Conservation (phyloP, 2,888 invertebrate species). For the Hydrotaea cyrtoneurina region DNA sequence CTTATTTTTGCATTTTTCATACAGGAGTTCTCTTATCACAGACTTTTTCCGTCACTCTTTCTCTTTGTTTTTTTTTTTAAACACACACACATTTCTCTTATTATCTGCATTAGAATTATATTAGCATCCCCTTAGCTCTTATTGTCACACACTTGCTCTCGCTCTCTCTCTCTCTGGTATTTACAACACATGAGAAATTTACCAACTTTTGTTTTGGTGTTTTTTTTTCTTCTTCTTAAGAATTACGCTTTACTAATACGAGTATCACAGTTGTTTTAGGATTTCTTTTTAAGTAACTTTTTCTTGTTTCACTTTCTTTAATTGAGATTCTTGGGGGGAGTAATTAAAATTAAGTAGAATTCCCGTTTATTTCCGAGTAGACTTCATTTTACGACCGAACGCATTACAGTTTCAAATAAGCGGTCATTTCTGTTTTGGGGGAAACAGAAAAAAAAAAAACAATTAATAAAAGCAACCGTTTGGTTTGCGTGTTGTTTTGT, state of each 20-base stretch:
- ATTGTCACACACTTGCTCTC: neutral
- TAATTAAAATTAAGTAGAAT: neutral
- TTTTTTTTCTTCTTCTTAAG: neutral
- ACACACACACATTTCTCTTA: neutral
- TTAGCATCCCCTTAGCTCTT: constrained; percentile 3
- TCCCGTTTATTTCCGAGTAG: neutral
- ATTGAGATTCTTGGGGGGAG: constrained; percentile 38
- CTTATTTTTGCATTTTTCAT: too few relatives aligned
- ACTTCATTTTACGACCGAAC: constrained; percentile 36
- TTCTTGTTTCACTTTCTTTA: constrained; percentile 16
- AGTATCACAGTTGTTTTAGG: constrained; percentile 36
- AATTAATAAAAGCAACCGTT: constrained; percentile 48
- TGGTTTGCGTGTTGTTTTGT: constrained; percentile 63
- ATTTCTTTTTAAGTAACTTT: constrained; percentile 39
- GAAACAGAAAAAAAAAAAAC: neutral
- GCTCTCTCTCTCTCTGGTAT: neutral
- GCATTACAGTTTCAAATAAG: constrained; percentile 47
- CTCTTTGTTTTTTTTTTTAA: neutral
- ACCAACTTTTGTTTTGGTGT: neutral
- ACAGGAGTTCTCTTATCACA: neutral
- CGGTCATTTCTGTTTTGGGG: neutral
- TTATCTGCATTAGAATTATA: neutral
- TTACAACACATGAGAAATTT: neutral
- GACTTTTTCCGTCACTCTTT: neutral
- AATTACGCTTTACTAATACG: constrained; percentile 8